These are phyloP conservation scores for Notothenia rossii DNA, from an alignment of 2,113 vertebrate genomes.

Conservation along the genomic window DNA sequence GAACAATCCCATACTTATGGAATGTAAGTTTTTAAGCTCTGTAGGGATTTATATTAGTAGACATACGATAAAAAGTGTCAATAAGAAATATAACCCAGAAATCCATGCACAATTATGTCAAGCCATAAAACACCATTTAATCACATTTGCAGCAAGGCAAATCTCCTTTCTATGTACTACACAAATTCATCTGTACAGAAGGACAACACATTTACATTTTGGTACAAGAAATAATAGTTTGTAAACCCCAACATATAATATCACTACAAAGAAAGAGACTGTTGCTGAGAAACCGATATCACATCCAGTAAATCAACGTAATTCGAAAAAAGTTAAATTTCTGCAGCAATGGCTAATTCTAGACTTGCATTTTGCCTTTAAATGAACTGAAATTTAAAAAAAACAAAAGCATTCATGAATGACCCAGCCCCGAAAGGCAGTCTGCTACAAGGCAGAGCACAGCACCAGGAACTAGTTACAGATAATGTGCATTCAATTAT, in stretches of 20 bases:
- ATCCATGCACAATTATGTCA: conserved; percentile 1
- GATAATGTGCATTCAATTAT: conserved; percentile 11
- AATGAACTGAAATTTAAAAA: conserved; percentile 12
- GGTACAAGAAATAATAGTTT: conserved; percentile 23
- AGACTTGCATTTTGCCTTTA: conserved; percentile 16
- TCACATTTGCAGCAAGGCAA: conserved; percentile 13
- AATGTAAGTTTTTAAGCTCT: neutral
- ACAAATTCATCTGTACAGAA: conserved; percentile 39
- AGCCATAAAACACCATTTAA: neutral
- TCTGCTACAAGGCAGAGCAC: conserved; percentile 25
- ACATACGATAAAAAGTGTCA: neutral
- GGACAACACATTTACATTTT: conserved; percentile 13
- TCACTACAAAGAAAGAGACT: too few species aligned
- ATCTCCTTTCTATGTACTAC: neutral
- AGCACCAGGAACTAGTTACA: conserved; percentile 37
- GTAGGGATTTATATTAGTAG: neutral
- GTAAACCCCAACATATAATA: neutral
- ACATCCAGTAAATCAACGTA: neutral
- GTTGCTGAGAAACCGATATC: neutral
- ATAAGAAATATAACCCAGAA: conserved; percentile 13
- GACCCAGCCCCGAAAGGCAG: conserved; percentile 37
- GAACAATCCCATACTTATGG: conserved; percentile 2
- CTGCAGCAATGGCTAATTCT: conserved; percentile 8
- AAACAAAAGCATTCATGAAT: conserved; percentile 2
- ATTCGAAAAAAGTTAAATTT: neutral